Conservation (phyloP, 2,113 vertebrate genomes). For the Gadus chalcogrammus region DNA sequence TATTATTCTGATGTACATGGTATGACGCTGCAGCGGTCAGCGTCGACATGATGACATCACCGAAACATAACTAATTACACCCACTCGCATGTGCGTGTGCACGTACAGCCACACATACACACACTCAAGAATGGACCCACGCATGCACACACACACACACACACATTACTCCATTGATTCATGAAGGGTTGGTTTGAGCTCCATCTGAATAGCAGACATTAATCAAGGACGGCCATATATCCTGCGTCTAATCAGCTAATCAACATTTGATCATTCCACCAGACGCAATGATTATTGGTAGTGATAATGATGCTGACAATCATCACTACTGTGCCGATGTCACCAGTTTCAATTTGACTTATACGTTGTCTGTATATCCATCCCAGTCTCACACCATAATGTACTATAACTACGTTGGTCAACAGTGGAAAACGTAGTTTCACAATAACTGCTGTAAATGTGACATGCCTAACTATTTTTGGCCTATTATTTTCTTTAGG, state of each 20-base stretch:
- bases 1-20: constrained; percentile 35
- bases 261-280: constrained; percentile 25
- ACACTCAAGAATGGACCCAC: constrained; percentile 14
- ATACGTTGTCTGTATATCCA: neutral
- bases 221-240: too few species aligned
- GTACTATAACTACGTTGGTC: neutral
- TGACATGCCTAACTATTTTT: constrained; percentile 40
- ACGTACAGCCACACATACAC: too few species aligned
- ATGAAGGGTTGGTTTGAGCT: constrained; percentile 32
- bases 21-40: constrained; percentile 41
- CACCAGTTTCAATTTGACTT: neutral
- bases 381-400: too few species aligned
- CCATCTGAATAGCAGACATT: constrained; percentile 25
- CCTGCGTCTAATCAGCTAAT: constrained; percentile 5
- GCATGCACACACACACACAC: too few species aligned
- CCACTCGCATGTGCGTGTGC: neutral
- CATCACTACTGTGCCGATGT: constrained; percentile 25
- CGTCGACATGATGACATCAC: constrained; percentile 51
- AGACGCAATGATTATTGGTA: constrained; percentile 44
- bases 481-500: too few species aligned
- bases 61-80: constrained; percentile 47
- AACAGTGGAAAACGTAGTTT: too few species aligned
- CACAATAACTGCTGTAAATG: constrained; percentile 58
- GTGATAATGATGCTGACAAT: constrained; percentile 44
- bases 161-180: too few species aligned